Evolutionary conservation across 1,140 invertebrate species (phyloP), one percentile per base, ranked within the genome.

Genomic region (Pachypsylla venusta): DNA sequence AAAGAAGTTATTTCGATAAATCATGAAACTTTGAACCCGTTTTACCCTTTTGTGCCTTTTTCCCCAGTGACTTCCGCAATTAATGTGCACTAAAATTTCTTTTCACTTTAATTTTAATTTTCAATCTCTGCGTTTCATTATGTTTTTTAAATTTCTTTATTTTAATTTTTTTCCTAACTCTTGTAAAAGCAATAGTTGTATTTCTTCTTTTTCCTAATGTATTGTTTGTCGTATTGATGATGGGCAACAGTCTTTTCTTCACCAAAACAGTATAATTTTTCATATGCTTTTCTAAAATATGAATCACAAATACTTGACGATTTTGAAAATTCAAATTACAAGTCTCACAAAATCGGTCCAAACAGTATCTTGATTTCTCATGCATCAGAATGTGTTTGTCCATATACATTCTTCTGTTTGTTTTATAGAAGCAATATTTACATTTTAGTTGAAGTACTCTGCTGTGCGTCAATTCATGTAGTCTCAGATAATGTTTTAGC

Each of bases 341-440:
- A 19, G 42, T 48, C 22, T 48, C 42, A 48, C 42, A 48, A 22
- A 48, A 48, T 48, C 42, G 16, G n/a, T 48, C 42, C n/a, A 22
- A 48, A 19, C 22, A 19, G 4, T 4, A 48, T 7, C 4, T n/a
- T 48, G n/a, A n/a, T 22, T 7, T 48, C 42, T 48, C 42, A 19
- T 48, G 42, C 42, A 48, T 48, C 4, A 7, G 5, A 22, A 48
- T 48, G 42, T 48, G 42, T n/a, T 48, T 5, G 16, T 5, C 16
- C 42, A 48, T 5, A 48, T 48, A 48, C 42, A 48, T 48, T 48
- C 42, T 48, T 22, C 42, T 48, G 16, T 48, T 48, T 4, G 42
- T 48, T n/a, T 48, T 48, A 19, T 48, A n/a, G 16, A 48, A 48
- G 16, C 42, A 48, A 48, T 48, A 48, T n/a, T 48, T 48, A n/a